Evolutionary conservation across 2,888 invertebrate genomes (phyloP).

Genomic region (Acleris emargana): DNA sequence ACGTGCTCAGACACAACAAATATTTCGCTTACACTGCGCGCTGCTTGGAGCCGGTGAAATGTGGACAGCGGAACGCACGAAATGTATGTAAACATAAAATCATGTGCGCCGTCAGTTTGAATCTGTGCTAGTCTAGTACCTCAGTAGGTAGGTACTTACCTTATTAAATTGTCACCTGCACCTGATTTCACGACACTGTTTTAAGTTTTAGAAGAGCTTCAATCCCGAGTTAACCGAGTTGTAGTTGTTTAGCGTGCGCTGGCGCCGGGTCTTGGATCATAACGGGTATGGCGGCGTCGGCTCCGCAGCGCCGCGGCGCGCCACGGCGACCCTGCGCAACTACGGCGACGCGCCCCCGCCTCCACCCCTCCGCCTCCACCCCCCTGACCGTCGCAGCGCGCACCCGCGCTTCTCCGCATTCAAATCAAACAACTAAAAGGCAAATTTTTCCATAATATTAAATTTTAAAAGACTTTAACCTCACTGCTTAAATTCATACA

Average conservation of each 20-base stretch:
- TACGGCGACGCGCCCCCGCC: slow-evolving; percentile 47
- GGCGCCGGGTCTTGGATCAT: slow-evolving; percentile 45
- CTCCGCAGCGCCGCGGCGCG: slow-evolving; percentile 74
- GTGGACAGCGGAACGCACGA: slow-evolving; percentile 5
- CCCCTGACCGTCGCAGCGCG: neutral
- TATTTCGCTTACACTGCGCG: slow-evolving; percentile 7
- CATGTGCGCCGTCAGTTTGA: neutral
- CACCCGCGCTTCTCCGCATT: too few species aligned
- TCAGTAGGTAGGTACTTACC: slow-evolving; percentile 8
- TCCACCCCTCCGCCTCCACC: slow-evolving; percentile 34
- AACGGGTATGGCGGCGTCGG: slow-evolving; percentile 47
- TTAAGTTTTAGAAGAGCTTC: slow-evolving; percentile 7
- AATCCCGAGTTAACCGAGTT: too few species aligned
- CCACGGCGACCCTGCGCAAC: slow-evolving; percentile 60
- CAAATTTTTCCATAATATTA: too few species aligned
- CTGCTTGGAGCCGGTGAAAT: neutral
- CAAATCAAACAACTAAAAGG: too few species aligned
- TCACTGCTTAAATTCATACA: too few species aligned
- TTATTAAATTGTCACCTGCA: neutral
- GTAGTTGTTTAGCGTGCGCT: slow-evolving; percentile 35
- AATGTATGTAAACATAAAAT: slow-evolving; percentile 14
- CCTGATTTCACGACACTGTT: slow-evolving; percentile 23
- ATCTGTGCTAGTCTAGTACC: too few species aligned
- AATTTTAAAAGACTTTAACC: too few species aligned
- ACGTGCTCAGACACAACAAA: slow-evolving; percentile 11